Percentiles rank a stretch among this genome's conserved stretches.
Conservation (phyloP, 2,113 vertebrate genomes). For the Barbus barbus region DNA sequence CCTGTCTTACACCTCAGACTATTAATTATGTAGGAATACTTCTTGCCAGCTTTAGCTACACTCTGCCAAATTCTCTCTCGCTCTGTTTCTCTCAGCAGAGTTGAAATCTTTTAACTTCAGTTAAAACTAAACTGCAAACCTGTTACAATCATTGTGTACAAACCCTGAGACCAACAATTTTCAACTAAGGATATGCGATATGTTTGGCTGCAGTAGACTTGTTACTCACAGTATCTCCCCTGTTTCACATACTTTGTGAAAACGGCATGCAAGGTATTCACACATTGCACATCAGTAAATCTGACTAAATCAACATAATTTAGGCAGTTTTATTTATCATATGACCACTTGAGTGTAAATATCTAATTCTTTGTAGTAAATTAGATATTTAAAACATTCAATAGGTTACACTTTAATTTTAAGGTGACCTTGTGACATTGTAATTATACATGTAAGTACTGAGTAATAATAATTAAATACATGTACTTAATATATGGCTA, state of each 20-base stretch:
- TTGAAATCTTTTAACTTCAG: background rate
- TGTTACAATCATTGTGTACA: background rate
- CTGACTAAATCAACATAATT: background rate
- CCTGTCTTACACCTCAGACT: constrained; percentile 39
- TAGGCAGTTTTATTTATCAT: background rate
- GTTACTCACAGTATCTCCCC: background rate
- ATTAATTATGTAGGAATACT: constrained; percentile 37
- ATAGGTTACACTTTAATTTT: no score
- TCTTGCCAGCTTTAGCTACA: constrained; percentile 31
- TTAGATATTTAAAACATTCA: no score
- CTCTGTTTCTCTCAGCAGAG: background rate
- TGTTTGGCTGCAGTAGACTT: background rate
- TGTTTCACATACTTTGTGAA: background rate
- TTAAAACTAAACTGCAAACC: background rate
- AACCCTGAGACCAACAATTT: background rate
- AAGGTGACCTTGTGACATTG: no score
- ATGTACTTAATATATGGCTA: no score
- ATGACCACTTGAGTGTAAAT: background rate
- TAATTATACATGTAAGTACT: no score
- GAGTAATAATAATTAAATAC: no score
- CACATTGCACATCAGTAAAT: background rate
- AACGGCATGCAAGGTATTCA: background rate
- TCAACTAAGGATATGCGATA: background rate
- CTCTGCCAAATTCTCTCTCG: constrained; percentile 36
- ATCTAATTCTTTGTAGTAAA: no score